Evolutionary conservation across 2,113 vertebrate genomes (phyloP).

Genomic region (Bothrops jararaca): DNA sequence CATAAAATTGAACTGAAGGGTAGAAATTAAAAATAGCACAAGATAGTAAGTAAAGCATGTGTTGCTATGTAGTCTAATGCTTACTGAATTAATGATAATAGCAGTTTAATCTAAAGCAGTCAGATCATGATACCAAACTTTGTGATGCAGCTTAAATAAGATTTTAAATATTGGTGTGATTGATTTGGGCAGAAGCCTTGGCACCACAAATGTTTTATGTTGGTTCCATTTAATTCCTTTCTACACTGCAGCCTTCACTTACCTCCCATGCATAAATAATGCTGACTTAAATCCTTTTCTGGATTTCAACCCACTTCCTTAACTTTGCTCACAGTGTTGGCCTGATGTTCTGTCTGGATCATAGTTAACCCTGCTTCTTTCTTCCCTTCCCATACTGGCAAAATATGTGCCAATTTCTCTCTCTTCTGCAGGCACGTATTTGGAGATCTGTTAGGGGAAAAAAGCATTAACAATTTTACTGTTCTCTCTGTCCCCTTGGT

Average conservation of each 20-base stretch:
- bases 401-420: not conserved
- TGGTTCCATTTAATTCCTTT: not conserved
- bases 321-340: not conserved
- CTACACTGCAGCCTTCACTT: not conserved
- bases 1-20: not conserved
- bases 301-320: not conserved
- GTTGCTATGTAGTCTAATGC: not conserved
- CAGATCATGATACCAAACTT: not conserved
- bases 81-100: not conserved
- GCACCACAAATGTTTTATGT: not conserved
- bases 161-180: not conserved
- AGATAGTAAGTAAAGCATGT: not conserved
- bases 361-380: not conserved
- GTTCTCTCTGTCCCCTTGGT: not conserved
- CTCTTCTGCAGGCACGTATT: not conserved
- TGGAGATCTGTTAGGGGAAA: not conserved
- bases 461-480: not conserved
- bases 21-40: not conserved
- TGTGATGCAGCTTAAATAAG: not conserved
- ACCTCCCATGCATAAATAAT: not conserved
- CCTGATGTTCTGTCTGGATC: not conserved
- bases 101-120: not conserved
- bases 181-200: not conserved
- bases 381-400: not conserved
- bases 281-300: not conserved